Base-by-base conservation (phyloP, 1,140 invertebrate genomes). In the Drosophila pachea region DNA sequence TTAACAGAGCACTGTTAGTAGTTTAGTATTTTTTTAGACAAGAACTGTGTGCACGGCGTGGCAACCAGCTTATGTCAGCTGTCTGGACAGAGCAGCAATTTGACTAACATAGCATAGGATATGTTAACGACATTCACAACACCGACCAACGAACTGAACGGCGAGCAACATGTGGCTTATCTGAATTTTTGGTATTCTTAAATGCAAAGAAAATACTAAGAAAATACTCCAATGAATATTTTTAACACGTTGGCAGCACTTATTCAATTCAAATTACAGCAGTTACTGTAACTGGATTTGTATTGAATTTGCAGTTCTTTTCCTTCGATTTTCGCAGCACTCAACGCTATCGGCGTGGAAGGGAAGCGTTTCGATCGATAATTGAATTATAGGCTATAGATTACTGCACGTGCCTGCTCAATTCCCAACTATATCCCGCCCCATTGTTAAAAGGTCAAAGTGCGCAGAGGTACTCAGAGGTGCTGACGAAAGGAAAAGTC, bases 301-400 rank as follows among this genome's bases (percentile, higher is more conserved):
- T 7, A n/a, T 43, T 43, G 40, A 43, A 14, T 43, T 43, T 5
- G 22, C 22, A 22, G 1, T 22, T 22, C 22, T 22, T 2, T 22
- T 22, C n/a, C n/a, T 22, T 22, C 22, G 22, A 22, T 22, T 22
- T 22, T 22, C 22, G 22, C 22, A 22, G 22, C 22, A 22, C 22
- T 22, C 3, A 3, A 22, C 22, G 22, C 3, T 3, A 22, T 22
- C 22, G 22, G 3, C 3, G 3, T 22, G 22, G 22, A 22, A 22
- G 1, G 22, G 22, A 22, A 22, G 22, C 22, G 22, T 7, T 14
- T 31, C 6, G 33, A 50, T 50, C n/a, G 31, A 50, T 14, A 32
- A 50, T 50, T 50, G n/a, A 50, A 50, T 50, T 35, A 16, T 9
- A 29, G 32, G 31, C n/a, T n/a, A 14, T 49, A 29, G 32, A n/a